Conservation (phyloP, 2,797 vertebrate species). For the Ctenosaura bakeri region DNA sequence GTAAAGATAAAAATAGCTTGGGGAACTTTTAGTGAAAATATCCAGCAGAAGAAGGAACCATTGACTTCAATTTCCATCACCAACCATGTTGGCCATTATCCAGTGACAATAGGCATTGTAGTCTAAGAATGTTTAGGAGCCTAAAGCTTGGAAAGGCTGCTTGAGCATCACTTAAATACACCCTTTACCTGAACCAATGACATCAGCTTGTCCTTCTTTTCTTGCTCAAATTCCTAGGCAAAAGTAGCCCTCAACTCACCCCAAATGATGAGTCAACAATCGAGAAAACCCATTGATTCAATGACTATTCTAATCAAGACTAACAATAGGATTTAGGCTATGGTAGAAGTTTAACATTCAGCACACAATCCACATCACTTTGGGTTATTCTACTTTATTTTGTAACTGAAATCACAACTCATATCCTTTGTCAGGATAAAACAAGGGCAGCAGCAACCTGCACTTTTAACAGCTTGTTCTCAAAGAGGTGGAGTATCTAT, state of each 20-base stretch:
- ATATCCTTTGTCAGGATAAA: neutral
- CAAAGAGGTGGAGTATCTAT: neutral
- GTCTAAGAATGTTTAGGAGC: neutral
- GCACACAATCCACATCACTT: neutral
- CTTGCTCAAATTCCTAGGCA: neutral
- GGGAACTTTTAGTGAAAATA: neutral
- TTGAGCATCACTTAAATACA: neutral
- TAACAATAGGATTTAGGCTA: neutral
- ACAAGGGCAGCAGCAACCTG: neutral
- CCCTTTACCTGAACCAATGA: neutral
- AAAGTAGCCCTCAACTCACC: neutral
- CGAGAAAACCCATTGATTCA: too few species aligned
- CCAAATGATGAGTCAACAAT: too few species aligned
- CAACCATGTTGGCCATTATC: too few species aligned
- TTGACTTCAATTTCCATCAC: too few species aligned
- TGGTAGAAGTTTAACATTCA: neutral
- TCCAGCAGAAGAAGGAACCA: too few species aligned
- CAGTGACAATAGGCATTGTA: too few species aligned
- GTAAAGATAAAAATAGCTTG: neutral
- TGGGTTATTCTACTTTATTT: rapidly evolving
- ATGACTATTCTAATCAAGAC: neutral
- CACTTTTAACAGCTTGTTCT: neutral
- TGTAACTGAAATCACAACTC: constrained; percentile 6
- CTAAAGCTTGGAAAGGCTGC: neutral
- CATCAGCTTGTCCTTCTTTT: neutral